A percentile compares a stretch with the other conserved stretches of the same genome.
These are phyloP conservation scores for Macrocentrus cingulum DNA, from an alignment of 1,140 invertebrate species.

Conservation along the genomic window DNA sequence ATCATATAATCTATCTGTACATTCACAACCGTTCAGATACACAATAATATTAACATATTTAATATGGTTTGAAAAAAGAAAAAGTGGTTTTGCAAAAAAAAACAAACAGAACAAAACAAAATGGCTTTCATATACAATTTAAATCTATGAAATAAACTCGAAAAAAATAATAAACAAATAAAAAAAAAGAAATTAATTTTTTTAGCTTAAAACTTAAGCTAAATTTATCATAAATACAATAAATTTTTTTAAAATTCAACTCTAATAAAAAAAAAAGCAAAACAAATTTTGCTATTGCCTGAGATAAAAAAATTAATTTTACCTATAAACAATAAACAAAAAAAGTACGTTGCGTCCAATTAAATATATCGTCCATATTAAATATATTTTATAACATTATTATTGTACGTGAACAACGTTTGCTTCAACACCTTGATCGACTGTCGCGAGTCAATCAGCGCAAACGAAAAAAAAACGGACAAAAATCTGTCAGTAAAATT, in stretches of 20 bases:
- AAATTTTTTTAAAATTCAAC: no score
- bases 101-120: no score
- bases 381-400: constrained; percentile 59
- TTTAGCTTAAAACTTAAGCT: no score
- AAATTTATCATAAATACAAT: no score
- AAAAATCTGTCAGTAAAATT: constrained; percentile 24
- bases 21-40: constrained; percentile 53
- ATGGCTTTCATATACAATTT: no score
- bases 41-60: constrained; percentile 55
- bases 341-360: no score
- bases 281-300: no score
- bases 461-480: constrained; percentile 30
- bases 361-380: constrained; percentile 57
- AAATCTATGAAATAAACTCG: no score
- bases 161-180: neutral
- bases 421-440: constrained; percentile 47
- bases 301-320: no score
- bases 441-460: constrained; percentile 41
- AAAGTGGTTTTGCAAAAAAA: neutral
- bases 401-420: constrained; percentile 58
- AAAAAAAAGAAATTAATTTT: no score
- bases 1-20: constrained; percentile 54
- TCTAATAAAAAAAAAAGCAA: no score
- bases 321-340: no score
- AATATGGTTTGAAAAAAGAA: constrained; percentile 44